Conservation (phyloP, 2,113 vertebrate genomes). For the Panthera leo region DNA sequence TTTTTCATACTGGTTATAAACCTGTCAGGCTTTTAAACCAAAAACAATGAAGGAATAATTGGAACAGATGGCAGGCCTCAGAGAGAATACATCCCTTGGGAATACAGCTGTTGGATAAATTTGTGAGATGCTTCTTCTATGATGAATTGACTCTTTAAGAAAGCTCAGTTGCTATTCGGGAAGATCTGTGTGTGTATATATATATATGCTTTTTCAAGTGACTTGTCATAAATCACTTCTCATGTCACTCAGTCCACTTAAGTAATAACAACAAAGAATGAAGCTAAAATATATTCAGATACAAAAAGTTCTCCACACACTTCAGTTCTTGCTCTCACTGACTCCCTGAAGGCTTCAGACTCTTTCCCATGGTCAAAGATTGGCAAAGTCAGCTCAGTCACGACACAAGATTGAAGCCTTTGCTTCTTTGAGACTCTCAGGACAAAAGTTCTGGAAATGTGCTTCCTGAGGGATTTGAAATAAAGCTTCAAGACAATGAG, state of each 20-base stretch:
- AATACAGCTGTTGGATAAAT: slow-evolving; percentile 81
- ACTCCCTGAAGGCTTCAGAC: not conserved
- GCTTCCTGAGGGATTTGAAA: slow-evolving; percentile 52
- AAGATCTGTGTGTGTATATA: not conserved
- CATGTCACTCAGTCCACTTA: not conserved
- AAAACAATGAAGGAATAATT: slow-evolving; percentile 83
- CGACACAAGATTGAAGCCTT: slow-evolving; percentile 16
- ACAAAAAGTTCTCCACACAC: not conserved
- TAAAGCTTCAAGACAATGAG: slow-evolving; percentile 55
- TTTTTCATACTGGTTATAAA: slow-evolving; percentile 78
- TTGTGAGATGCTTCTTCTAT: slow-evolving; percentile 73
- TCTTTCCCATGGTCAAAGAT: not conserved
- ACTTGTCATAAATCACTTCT: slow-evolving; percentile 31
- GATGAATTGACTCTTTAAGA: slow-evolving; percentile 76
- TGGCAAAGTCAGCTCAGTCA: not conserved
- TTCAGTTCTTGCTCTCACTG: not conserved
- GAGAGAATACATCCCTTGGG: slow-evolving; percentile 71
- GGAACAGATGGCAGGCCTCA: slow-evolving; percentile 82
- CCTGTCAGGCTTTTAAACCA: slow-evolving; percentile 77
- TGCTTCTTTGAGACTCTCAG: not conserved
- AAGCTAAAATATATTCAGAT: not conserved
- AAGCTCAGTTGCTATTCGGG: slow-evolving; percentile 68
- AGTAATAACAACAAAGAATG: not conserved
- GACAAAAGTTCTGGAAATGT: slow-evolving; percentile 32
- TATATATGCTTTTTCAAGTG: not conserved